phyloP scores from a whole-genome alignment of 2,888 invertebrate species.

The Dermolepida albohirtum region DNA sequence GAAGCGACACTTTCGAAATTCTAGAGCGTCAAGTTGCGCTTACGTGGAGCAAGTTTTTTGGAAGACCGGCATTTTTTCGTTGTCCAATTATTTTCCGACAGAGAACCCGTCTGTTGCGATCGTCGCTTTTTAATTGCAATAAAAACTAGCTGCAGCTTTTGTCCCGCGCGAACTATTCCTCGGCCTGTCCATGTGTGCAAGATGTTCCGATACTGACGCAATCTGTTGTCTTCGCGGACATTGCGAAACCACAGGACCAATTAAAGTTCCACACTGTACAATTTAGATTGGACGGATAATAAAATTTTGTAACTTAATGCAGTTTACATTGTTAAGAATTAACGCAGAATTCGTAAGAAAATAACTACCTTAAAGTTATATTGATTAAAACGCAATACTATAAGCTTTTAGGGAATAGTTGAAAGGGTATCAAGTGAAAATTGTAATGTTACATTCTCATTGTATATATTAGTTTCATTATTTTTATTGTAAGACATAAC shows the following conservation, averaged over 20 bases:
- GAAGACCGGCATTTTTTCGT: slow-evolving; percentile 28
- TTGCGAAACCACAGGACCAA: slow-evolving; percentile 2
- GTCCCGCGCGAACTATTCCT: slow-evolving; percentile 9
- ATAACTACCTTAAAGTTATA: no score
- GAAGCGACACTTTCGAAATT: no score
- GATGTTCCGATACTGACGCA: slow-evolving; percentile 17
- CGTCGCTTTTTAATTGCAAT: slow-evolving; percentile 34
- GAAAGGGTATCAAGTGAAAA: no score
- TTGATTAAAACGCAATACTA: no score
- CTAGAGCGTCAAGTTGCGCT: background rate
- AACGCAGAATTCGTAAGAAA: no score
- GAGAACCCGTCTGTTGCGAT: slow-evolving; percentile 18
- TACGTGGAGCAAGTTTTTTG: slow-evolving; percentile 2
- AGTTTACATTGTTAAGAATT: background rate
- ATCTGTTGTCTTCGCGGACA: background rate
- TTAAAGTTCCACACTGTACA: slow-evolving; percentile 21
- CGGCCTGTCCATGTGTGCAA: background rate
- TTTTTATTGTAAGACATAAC: no score
- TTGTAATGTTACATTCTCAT: no score
- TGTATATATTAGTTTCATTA: no score
- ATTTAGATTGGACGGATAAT: slow-evolving; percentile 14
- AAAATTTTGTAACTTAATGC: slow-evolving; percentile 29
- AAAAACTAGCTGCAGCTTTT: slow-evolving; percentile 22
- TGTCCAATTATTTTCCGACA: slow-evolving; percentile 32
- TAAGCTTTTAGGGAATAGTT: no score